Evolutionary conservation across 2,888 invertebrate species (phyloP), one percentile per base, ranked within the genome.

Genomic region (Cordilura impudica): DNA sequence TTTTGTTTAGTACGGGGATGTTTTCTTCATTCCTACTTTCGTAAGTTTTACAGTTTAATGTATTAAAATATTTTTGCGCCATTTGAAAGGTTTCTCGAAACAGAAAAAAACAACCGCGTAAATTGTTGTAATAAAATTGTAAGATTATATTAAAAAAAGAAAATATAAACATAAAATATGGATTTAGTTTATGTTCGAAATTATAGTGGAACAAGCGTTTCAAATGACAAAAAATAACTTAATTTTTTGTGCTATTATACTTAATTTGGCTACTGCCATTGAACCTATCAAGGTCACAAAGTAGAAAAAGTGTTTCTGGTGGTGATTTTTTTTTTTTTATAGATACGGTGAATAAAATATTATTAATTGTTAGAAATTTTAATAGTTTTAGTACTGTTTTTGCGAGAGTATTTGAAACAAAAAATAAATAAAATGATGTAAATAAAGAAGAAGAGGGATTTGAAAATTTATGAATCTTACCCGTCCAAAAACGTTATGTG

Each of bases 51-150:
- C 39, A 29, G 35, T 76, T 81, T 79, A 82, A 78, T 78, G 66
- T 67, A 67, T 77, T 67, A 75, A 45, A 60, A 70, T 12, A 78
- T 53, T n/a, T 78, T 78, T 73, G 77, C 75, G 81, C 81, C 81
- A 81, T 79, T 83, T 81, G 51, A 79, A 80, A 77, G 82, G 81
- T 74, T 83, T 82, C 78, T 10, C 16, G 4, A n/a, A 39, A 43
- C 16, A 35, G 29, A 47, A 76, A 76, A 47, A 0, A 2, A 12
- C 4, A 39, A 2, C n/a, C 35, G 3, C 4, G 12, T 39, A 12
- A 35, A 35, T 35, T 35, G 35, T 35, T 31, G 12, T 2, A n/a
- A n/a, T 39, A 4, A 39, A n/a, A n/a, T 4, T 39, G n/a, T 39
- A 39, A 39, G 35, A 39, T n/a, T 39, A n/a, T 39, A n/a, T 39